A percentile compares a stretch with the other conserved stretches of the same genome.
phyloP scores from a whole-genome alignment of 2,888 invertebrate genomes.

The Eristalis intricaria region DNA sequence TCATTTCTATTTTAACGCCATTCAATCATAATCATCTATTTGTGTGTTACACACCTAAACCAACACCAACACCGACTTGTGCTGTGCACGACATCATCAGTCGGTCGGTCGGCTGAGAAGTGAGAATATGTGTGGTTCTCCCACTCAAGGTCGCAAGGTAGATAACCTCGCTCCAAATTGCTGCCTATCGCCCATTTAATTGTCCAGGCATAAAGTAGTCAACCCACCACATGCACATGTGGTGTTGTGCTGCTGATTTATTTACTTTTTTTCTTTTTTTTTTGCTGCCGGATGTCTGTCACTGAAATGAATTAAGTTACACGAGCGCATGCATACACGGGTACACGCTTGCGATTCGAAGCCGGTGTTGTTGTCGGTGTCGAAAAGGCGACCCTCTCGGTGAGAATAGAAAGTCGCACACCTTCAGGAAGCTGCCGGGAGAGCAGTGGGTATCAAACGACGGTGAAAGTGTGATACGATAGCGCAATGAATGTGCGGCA shows the following conservation, averaged over 20 bases:
- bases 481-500: background rate
- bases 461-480: constrained; percentile 16
- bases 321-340: background rate
- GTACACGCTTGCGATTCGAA: background rate
- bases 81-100: background rate
- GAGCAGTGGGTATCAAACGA: background rate
- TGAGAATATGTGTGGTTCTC: constrained; percentile 43
- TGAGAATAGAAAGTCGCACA: constrained; percentile 24
- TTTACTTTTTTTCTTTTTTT: background rate
- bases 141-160: constrained; percentile 65
- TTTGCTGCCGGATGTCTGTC: constrained; percentile 34
- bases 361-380: background rate
- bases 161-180: constrained; percentile 67
- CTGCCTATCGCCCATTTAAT: constrained; percentile 42
- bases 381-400: background rate
- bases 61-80: background rate
- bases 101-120: constrained; percentile 3
- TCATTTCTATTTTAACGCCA: constrained; percentile 47
- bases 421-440: background rate
- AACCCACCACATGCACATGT: constrained; percentile 7
- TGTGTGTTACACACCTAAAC: background rate
- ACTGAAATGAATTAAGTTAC: constrained; percentile 43
- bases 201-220: constrained; percentile 29
- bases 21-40: constrained; percentile 26
- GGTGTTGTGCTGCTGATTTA: constrained; percentile 1